Percentiles rank a stretch among this genome's conserved stretches.
Evolutionary conservation across 2,113 vertebrate genomes (phyloP).

Genomic region (Phrynocephalus versicolor): DNA sequence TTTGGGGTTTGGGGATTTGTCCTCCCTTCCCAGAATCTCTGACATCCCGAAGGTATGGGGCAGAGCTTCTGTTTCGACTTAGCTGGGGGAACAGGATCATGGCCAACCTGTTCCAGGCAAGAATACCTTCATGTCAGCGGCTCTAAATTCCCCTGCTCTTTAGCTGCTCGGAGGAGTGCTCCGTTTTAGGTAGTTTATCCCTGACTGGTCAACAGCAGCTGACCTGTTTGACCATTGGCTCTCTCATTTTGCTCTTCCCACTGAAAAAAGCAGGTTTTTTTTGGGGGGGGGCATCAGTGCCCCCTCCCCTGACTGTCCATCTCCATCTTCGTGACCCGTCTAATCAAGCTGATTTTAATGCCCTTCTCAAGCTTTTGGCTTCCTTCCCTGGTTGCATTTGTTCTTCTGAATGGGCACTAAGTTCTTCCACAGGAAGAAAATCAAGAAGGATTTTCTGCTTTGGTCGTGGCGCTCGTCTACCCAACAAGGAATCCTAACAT

Average conservation of each 20-base stretch:
- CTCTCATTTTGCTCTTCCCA: background rate
- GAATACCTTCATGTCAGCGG: background rate
- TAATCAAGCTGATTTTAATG: constrained; percentile 3
- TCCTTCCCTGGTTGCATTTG: background rate
- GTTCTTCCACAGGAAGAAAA: background rate
- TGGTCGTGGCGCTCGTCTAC: background rate
- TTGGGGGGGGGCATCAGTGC: background rate
- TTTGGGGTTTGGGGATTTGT: constrained; percentile 72
- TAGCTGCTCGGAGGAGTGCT: background rate
- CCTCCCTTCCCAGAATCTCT: constrained; percentile 58
- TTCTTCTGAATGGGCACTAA: background rate
- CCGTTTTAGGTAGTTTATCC: background rate
- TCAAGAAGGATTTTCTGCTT: background rate
- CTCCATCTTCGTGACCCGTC: background rate
- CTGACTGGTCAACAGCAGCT: background rate
- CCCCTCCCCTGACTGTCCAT: background rate
- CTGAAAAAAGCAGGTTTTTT: background rate
- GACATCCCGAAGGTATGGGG: background rate
- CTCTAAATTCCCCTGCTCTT: background rate
- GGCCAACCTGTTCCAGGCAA: background rate
- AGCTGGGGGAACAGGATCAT: constrained; percentile 34
- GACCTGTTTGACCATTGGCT: background rate
- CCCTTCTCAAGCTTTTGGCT: background rate
- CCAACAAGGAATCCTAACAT: background rate
- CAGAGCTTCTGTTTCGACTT: constrained; percentile 46